Conservation (phyloP, 2,113 vertebrate species). For the Etia nguti region DNA sequence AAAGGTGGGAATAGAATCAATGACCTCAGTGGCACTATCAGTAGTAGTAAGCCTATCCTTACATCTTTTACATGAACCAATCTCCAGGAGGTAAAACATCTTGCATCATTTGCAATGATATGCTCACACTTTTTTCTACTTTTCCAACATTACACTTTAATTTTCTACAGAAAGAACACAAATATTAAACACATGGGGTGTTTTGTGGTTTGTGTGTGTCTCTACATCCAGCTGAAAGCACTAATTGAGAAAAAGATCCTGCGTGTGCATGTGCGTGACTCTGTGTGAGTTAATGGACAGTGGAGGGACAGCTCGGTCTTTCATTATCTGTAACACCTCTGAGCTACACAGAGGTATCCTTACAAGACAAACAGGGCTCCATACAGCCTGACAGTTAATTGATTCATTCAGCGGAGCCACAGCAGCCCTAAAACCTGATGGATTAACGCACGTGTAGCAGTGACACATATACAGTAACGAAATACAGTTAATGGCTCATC, state of each 20-base stretch:
- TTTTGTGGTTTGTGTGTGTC: not conserved
- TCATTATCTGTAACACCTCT: not conserved
- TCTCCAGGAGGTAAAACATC: not conserved
- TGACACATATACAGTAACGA: not conserved
- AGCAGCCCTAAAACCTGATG: not conserved
- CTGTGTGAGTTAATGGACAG: not conserved
- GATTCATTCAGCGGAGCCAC: not conserved
- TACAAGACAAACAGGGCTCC: not conserved
- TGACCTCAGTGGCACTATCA: not conserved
- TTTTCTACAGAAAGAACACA: not conserved
- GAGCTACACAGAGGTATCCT: not conserved
- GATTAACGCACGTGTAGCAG: not conserved
- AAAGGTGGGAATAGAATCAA: not conserved
- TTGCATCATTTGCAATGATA: not conserved
- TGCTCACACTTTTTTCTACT: not conserved
- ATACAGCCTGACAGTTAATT: not conserved
- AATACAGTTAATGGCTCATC: not conserved
- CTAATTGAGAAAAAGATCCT: not conserved
- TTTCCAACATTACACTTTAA: not conserved
- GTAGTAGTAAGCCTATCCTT: not conserved
- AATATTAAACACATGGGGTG: not conserved
- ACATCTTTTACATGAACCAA: not conserved
- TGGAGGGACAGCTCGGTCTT: not conserved
- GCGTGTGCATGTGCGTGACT: not conserved
- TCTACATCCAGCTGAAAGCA: not conserved